Conservation (phyloP, 64 coral and sea anemone species). For the Pocillopora verrucosa region DNA sequence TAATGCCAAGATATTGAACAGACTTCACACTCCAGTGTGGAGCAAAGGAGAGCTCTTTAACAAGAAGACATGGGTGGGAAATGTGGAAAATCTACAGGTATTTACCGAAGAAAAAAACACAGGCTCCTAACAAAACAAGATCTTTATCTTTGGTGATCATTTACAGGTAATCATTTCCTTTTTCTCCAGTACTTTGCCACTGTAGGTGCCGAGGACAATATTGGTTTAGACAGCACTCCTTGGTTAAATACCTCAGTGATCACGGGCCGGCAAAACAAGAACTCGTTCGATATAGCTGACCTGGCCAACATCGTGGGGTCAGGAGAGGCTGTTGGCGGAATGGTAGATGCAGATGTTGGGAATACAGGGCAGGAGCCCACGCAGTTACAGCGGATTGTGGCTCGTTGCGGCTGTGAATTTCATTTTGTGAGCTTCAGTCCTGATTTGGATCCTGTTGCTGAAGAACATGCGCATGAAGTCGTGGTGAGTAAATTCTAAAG, state of each 20-base stretch:
- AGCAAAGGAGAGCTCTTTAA: slow-evolving; percentile 87
- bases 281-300: slow-evolving; percentile 82
- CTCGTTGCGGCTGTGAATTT: slow-evolving; percentile 90
- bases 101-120: background rate
- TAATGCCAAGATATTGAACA: slow-evolving; percentile 73
- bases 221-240: slow-evolving; percentile 79
- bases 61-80: slow-evolving; percentile 98
- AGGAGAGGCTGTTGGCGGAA: slow-evolving; percentile 87
- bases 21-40: slow-evolving; percentile 82
- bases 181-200: slow-evolving; percentile 91
- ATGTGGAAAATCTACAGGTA: slow-evolving; percentile 95
- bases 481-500: slow-evolving; percentile 50
- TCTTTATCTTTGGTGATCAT: background rate
- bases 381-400: slow-evolving; percentile 91
- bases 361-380: slow-evolving; percentile 67
- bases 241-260: slow-evolving; percentile 90
- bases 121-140: background rate
- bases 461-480: slow-evolving; percentile 55
- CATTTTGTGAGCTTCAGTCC: slow-evolving; percentile 86
- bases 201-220: slow-evolving; percentile 79
- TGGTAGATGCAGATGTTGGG: slow-evolving; percentile 67
- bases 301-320: slow-evolving; percentile 85
- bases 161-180: background rate
- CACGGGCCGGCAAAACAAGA: slow-evolving; percentile 79
- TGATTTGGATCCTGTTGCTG: slow-evolving; percentile 82